Percentiles rank a stretch among this genome's conserved stretches.
phyloP scores from a whole-genome alignment of 2,797 vertebrate species.

The Cheirogaleus major region DNA sequence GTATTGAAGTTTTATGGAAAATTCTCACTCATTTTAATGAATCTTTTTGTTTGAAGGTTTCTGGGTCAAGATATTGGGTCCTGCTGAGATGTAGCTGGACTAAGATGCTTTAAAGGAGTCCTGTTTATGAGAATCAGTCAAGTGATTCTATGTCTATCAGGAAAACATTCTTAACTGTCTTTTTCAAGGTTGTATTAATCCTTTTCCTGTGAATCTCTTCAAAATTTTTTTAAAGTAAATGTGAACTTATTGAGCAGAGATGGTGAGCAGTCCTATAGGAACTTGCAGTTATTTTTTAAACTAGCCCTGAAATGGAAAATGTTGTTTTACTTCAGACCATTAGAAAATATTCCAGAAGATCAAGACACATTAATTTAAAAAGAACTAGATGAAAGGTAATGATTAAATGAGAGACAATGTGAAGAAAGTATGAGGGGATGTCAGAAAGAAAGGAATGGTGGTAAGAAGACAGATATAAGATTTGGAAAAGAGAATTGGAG shows the following conservation, averaged over 20 bases:
- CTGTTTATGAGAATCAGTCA: conserved; percentile 30
- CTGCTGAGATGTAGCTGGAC: not conserved
- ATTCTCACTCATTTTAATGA: conserved; percentile 39
- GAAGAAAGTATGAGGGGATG: not conserved
- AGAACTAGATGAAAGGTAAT: conserved; percentile 45
- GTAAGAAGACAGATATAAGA: not conserved
- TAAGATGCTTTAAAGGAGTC: conserved; percentile 12
- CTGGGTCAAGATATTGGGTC: not conserved
- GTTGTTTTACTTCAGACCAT: not conserved
- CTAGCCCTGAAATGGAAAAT: not conserved
- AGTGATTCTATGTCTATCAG: not conserved
- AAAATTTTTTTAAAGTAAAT: not conserved
- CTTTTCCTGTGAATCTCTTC: not conserved
- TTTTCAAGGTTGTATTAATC: not conserved
- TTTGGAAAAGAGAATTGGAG: not conserved
- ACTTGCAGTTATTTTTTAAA: not conserved
- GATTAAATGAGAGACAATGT: conserved; percentile 11
- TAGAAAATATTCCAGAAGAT: conserved; percentile 28
- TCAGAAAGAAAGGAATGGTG: not conserved
- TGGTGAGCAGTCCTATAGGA: not conserved
- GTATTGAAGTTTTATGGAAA: conserved; percentile 57
- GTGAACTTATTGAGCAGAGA: not conserved
- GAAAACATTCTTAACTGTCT: conserved; percentile 15
- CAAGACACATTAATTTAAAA: not conserved
- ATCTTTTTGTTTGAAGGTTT: not conserved